Base-by-base conservation (phyloP, 2,888 invertebrate genomes). In the Athalia rosae region DNA sequence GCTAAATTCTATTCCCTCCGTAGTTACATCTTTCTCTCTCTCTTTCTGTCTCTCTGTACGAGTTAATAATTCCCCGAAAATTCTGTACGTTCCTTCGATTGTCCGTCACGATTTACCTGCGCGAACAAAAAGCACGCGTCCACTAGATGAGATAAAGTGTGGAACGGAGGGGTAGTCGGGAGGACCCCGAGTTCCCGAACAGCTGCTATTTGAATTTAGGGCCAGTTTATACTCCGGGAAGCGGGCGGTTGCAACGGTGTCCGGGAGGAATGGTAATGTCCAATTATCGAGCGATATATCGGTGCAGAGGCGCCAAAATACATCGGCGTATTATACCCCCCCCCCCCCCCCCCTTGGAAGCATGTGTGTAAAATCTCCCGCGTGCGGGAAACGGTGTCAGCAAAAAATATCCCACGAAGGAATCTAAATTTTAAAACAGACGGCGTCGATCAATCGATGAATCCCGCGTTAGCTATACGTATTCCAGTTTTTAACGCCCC, bases 1-100 rank as follows among this genome's bases (percentile, higher is more conserved):
- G 87, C 87, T 85, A 88, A 88, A 88, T 87, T 78, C 81, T 79
- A 80, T 64, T 80, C 64, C 50, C 62, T 64, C 45, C 9, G 61
- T 5, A 56, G 50, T 66, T 62, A 64, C 67, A 61, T 67, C 63
- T 41, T 50, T 63, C 61, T 47, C 45, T 77, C 78, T 56, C 45
- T 77, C 78, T 59, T 9, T 63, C 59, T 58, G 43, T 28, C 9
- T 63, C 59, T 58, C 43, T 28, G 63, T 45, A 50, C 41, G 4
- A 58, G 71, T 71, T 71, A 58, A 71, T 71, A 56, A 56, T 71
- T 58, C 13, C 43, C 58, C 43, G 58, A 43, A 61, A 71, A 71
- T 71, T 67, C 71, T 71, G n/a, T n/a, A 28, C 45, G 45, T 58
- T 71, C 58, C 71, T 45, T 4, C 13, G 45, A 41, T 28, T 67